phyloP scores from a whole-genome alignment of 1,140 invertebrate genomes.

The Pogonomyrmex californicus region DNA sequence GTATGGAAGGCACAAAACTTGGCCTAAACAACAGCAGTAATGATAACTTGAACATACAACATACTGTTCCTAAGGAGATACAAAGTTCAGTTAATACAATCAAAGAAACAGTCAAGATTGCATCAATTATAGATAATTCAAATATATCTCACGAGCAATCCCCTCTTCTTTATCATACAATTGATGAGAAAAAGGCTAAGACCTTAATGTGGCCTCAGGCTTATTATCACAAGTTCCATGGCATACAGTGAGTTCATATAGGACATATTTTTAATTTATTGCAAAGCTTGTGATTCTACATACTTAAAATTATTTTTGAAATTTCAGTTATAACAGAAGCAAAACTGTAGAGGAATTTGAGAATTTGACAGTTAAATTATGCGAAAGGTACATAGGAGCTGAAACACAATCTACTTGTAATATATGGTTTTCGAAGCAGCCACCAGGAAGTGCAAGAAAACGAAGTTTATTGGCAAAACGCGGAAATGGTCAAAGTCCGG shows the following conservation, averaged over 20 bases:
- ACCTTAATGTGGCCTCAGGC: conserved; percentile 87
- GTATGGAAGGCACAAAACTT: neutral
- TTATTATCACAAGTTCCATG: conserved; percentile 88
- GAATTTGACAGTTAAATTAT: conserved; percentile 87
- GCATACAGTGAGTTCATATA: conserved; percentile 89
- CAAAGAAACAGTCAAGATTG: conserved; percentile 7
- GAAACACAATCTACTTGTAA: conserved; percentile 91
- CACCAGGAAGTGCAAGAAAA: conserved; percentile 88
- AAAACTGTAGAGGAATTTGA: conserved; percentile 89
- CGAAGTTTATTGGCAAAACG: conserved; percentile 86
- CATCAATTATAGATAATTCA: neutral
- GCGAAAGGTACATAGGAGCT: conserved; percentile 89
- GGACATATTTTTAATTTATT: neutral
- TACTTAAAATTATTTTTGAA: conserved; percentile 34
- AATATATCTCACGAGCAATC: conserved; percentile 65
- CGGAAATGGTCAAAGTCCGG: conserved; percentile 89
- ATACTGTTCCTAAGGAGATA: conserved; percentile 60
- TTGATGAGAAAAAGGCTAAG: conserved; percentile 79
- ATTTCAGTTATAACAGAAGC: conserved; percentile 89
- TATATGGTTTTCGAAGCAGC: conserved; percentile 87
- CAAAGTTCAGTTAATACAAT: neutral
- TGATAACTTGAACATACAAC: conserved; percentile 66
- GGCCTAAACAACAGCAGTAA: conserved; percentile 6
- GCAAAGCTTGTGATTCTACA: conserved; percentile 16
- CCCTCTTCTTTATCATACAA: conserved; percentile 73